Evolutionary conservation across 2,797 vertebrate genomes (phyloP), one percentile per base, ranked within the genome.

Genomic region (Sardinella longiceps): DNA sequence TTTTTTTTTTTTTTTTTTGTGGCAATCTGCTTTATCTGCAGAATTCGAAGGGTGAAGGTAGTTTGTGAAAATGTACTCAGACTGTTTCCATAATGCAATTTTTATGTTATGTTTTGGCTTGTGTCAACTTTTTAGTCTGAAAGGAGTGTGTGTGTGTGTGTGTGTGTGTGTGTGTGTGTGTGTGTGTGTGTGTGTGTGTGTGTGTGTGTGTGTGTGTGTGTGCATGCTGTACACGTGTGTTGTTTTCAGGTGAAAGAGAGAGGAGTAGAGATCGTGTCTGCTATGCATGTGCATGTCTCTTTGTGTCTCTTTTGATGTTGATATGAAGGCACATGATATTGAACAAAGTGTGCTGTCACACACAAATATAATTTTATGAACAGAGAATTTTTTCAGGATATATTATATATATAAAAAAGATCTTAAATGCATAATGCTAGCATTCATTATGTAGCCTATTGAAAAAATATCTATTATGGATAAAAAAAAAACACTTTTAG

Each of bases 21-120:
- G 74, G 33, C 83, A 74, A 83, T 85, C 91, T 91, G 85, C 85
- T 85, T 87, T 85, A 87, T 89, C 58, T 83, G 85, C 82, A 85
- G 86, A 82, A 88, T 89, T 92, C 90, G 70, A 20, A 20, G 70
- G 70, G 33, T 39, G 70, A 77, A 77, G 70, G 70, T 43, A 43
- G 70, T 43, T 37, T 39, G 70, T 43, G 70, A 77, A 43, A 43
- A 43, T 23, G 70, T 77, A 77, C 70, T 77, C 70, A 77, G 70
- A 77, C 37, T 39, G 33, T 77, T 77, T 77, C 9, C 70, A 43
- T 77, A 77, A 77, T 77, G 70, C 70, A 77, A 39, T 77, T 77
- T 77, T 77, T 77, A 77, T 77, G 33, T 77, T 39, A 37, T 77
- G 37, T 33, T 43, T 43, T 77, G 33, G 33, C 70, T 77, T 43